Conservation (phyloP, 2,888 invertebrate genomes). For the Eucera pruinosa region DNA sequence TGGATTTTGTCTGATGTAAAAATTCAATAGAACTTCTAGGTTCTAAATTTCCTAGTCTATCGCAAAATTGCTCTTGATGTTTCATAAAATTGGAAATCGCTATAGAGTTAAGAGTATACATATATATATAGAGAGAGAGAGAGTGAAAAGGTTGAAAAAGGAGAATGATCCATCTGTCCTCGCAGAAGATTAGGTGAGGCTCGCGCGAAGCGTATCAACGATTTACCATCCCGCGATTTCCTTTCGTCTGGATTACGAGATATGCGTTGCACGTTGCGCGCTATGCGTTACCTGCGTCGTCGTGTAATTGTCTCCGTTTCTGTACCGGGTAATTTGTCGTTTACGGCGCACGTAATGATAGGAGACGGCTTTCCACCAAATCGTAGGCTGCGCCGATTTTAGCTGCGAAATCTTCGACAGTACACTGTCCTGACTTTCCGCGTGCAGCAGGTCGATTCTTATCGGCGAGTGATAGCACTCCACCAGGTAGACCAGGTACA, state of each 20-base stretch:
- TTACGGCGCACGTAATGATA: slow-evolving; percentile 93
- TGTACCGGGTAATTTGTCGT: slow-evolving; percentile 90
- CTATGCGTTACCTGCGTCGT: slow-evolving; percentile 89
- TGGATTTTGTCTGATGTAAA: too few relatives aligned
- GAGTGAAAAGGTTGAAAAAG: background rate
- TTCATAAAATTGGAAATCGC: too few relatives aligned
- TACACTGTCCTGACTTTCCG: slow-evolving; percentile 88
- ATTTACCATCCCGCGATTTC: slow-evolving; percentile 60
- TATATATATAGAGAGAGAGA: too few relatives aligned
- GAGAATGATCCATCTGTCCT: slow-evolving; percentile 48
- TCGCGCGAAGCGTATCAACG: slow-evolving; percentile 59
- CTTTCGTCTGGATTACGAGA: slow-evolving; percentile 59
- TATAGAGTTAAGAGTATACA: too few relatives aligned
- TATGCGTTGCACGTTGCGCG: slow-evolving; percentile 63
- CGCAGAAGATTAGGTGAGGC: slow-evolving; percentile 18
- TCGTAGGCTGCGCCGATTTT: slow-evolving; percentile 89
- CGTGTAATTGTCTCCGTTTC: slow-evolving; percentile 93
- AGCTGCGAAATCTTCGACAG: slow-evolving; percentile 88
- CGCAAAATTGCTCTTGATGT: too few relatives aligned
- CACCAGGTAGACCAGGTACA: slow-evolving; percentile 92
- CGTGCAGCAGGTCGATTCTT: slow-evolving; percentile 88
- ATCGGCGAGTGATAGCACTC: slow-evolving; percentile 94
- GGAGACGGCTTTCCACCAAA: slow-evolving; percentile 95
- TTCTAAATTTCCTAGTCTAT: too few relatives aligned
- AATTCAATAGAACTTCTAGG: too few relatives aligned